A percentile compares a stretch with the other conserved stretches of the same genome.
phyloP scores from a whole-genome alignment of 2,888 invertebrate species.

The Cephus rjabovi region DNA sequence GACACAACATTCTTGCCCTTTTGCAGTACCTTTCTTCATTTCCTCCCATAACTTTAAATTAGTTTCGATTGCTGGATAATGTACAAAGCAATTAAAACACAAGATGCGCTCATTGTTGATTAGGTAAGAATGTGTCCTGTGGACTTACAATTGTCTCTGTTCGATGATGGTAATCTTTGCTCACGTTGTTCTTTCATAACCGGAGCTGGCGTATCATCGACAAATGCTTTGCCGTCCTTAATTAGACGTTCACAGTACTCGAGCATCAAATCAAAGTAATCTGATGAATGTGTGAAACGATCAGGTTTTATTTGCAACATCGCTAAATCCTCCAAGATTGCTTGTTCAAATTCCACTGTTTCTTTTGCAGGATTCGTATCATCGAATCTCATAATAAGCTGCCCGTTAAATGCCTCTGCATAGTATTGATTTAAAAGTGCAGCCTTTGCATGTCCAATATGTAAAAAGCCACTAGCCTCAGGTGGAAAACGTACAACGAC shows the following conservation, averaged over 20 bases:
- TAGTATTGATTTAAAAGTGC: slow-evolving; percentile 98
- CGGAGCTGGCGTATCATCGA: slow-evolving; percentile 95
- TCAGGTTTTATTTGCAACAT: slow-evolving; percentile 94
- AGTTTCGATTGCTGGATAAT: slow-evolving; percentile 77
- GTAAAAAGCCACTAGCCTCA: slow-evolving; percentile 97
- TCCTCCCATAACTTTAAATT: slow-evolving; percentile 93
- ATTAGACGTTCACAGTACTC: slow-evolving; percentile 89
- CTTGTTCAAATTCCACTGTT: slow-evolving; percentile 96
- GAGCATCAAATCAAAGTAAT: slow-evolving; percentile 95
- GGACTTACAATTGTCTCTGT: slow-evolving; percentile 84
- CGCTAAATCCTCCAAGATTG: slow-evolving; percentile 93
- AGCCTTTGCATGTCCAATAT: slow-evolving; percentile 99
- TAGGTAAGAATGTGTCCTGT: not conserved
- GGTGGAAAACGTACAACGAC: slow-evolving; percentile 98
- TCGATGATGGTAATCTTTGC: slow-evolving; percentile 84
- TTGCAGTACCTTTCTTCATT: slow-evolving; percentile 87
- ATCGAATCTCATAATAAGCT: slow-evolving; percentile 98
- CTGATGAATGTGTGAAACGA: slow-evolving; percentile 93
- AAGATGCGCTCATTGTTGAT: not conserved
- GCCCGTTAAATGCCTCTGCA: slow-evolving; percentile 90
- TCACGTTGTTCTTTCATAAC: slow-evolving; percentile 96
- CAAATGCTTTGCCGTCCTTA: slow-evolving; percentile 91
- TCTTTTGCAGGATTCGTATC: slow-evolving; percentile 99
- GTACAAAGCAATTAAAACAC: not conserved
- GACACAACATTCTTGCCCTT: slow-evolving; percentile 92